Evolutionary conservation across 2,113 vertebrate genomes (phyloP).

Genomic region (Brachyhypopomus occidentalis): DNA sequence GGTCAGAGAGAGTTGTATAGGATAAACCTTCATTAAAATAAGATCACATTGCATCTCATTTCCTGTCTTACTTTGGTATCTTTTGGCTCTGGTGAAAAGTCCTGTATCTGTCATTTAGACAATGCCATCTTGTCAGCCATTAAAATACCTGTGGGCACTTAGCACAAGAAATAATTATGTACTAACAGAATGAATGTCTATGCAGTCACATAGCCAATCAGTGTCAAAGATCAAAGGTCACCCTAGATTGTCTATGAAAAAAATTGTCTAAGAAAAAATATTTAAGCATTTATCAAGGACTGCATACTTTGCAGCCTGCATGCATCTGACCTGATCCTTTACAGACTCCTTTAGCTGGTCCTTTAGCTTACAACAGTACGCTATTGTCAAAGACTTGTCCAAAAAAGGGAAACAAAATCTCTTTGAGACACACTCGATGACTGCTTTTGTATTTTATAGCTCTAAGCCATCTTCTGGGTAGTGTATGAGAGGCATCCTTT

Average conservation of each 20-base stretch:
- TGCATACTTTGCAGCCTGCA: background rate
- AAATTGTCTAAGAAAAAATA: too few species aligned
- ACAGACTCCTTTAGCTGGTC: slow-evolving; percentile 7
- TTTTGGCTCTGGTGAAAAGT: background rate
- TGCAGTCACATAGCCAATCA: background rate
- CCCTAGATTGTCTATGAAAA: background rate
- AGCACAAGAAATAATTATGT: slow-evolving; percentile 13
- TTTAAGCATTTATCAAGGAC: background rate
- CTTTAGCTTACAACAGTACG: background rate
- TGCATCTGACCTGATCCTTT: background rate
- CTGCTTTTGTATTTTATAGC: slow-evolving; percentile 45
- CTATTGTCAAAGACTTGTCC: background rate
- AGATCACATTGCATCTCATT: background rate
- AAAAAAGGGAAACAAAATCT: slow-evolving; percentile 48
- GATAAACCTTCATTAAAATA: background rate
- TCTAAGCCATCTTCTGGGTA: slow-evolving; percentile 19
- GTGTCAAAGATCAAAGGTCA: background rate
- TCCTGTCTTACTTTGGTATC: background rate
- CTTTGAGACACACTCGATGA: slow-evolving; percentile 44
- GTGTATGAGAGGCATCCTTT: slow-evolving; percentile 8
- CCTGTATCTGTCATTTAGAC: background rate
- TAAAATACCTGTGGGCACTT: slow-evolving; percentile 26
- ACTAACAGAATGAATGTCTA: slow-evolving; percentile 36
- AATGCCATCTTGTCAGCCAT: slow-evolving; percentile 35
- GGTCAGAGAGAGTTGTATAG: background rate